These are phyloP conservation scores for Ormyrus thymus DNA, from an alignment of 2,888 invertebrate genomes.

Conservation along the genomic window DNA sequence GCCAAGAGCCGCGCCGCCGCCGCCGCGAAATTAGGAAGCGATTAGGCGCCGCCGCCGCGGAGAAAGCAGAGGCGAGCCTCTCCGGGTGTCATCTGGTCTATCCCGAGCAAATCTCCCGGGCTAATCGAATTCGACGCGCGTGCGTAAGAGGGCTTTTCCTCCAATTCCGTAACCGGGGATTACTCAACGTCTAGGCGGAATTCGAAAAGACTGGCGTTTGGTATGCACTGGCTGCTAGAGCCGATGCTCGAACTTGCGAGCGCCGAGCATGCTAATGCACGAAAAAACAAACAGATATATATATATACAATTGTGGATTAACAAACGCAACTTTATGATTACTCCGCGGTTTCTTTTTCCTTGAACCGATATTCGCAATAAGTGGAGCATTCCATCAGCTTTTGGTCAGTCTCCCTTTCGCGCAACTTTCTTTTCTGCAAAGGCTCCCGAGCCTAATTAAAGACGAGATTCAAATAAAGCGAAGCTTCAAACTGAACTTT, in stretches of 20 bases:
- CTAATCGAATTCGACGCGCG: not conserved
- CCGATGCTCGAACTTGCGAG: too few species aligned
- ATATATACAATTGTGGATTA: too few species aligned
- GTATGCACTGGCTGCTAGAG: too few species aligned
- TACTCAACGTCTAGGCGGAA: too few species aligned
- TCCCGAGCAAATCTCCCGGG: not conserved
- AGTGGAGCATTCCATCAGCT: conserved; percentile 20
- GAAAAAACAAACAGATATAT: too few species aligned
- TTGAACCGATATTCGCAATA: conserved; percentile 32
- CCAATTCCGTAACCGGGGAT: too few species aligned
- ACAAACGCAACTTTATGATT: too few species aligned
- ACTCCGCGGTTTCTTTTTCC: conserved; percentile 3
- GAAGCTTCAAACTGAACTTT: conserved; percentile 28
- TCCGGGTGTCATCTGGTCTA: conserved; percentile 3
- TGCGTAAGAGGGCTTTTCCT: not conserved
- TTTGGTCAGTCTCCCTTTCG: not conserved
- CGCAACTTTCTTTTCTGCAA: too few species aligned
- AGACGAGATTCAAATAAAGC: conserved; percentile 12
- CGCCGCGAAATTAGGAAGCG: conserved; percentile 60
- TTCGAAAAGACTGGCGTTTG: too few species aligned
- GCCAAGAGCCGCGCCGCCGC: conserved; percentile 45
- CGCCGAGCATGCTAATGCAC: too few species aligned
- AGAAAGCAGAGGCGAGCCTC: not conserved
- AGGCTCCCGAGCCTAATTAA: not conserved
- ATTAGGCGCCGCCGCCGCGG: conserved; percentile 39